Conservation (phyloP, 2,797 vertebrate species). For the Lagorchestes hirsutus region DNA sequence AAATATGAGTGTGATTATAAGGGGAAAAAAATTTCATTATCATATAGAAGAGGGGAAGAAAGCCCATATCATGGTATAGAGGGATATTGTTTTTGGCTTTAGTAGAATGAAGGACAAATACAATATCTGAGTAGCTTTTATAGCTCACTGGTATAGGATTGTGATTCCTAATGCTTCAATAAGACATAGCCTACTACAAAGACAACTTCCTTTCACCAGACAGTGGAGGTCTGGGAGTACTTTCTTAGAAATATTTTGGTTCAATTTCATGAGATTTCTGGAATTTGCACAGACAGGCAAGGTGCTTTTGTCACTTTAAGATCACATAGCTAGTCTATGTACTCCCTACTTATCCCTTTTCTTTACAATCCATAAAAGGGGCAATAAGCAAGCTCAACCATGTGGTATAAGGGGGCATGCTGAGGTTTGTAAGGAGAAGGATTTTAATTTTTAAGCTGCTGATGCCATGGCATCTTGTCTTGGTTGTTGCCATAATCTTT, state of each 20-base stretch:
- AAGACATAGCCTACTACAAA: constrained; percentile 47
- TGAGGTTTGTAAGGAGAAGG: neutral
- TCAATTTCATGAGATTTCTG: constrained; percentile 58
- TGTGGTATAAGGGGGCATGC: neutral
- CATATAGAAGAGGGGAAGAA: constrained; percentile 53
- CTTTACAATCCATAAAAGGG: constrained; percentile 40
- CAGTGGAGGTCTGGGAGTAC: constrained; percentile 10
- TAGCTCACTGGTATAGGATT: constrained; percentile 38
- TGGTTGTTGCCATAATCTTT: constrained; percentile 69
- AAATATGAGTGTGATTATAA: constrained; percentile 35
- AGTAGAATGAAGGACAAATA: neutral
- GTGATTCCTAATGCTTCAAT: constrained; percentile 43
- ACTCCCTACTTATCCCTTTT: constrained; percentile 63
- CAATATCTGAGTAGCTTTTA: constrained; percentile 47
- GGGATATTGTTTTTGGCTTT: constrained; percentile 59
- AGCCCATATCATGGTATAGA: neutral
- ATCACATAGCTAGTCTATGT: constrained; percentile 19
- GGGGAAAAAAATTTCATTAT: constrained; percentile 40
- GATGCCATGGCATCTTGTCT: constrained; percentile 70
- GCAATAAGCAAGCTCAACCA: constrained; percentile 66
- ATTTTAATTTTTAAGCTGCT: constrained; percentile 76
- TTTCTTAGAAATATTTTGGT: constrained; percentile 44
- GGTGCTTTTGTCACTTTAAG: constrained; percentile 61
- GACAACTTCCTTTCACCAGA: constrained; percentile 42
- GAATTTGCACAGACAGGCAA: constrained; percentile 55